These are phyloP conservation scores for Ectropis crepuscularia DNA, from an alignment of 2,888 invertebrate species.

Conservation along the genomic window DNA sequence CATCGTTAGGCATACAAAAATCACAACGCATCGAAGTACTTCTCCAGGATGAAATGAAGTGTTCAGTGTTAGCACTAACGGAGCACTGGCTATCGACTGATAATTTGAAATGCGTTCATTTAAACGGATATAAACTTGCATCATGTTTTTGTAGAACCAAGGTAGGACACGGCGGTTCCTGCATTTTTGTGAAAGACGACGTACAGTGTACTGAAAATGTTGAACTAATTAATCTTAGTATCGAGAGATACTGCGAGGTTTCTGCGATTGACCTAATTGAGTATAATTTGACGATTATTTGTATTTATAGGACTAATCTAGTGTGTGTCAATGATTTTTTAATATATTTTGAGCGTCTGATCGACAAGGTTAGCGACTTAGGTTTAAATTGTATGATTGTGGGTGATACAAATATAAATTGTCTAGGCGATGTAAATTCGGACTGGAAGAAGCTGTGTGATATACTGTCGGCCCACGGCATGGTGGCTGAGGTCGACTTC, in stretches of 20 bases:
- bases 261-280: slow-evolving; percentile 1
- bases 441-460: too few relatives aligned
- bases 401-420: too few relatives aligned
- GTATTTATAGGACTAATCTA: slow-evolving; percentile 5
- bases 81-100: slow-evolving; percentile 2
- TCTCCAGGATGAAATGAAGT: slow-evolving; percentile 3
- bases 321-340: too few relatives aligned
- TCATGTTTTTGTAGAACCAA: too few relatives aligned
- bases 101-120: neutral
- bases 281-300: too few relatives aligned
- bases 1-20: neutral
- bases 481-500: too few relatives aligned
- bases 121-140: neutral
- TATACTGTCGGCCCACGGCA: too few relatives aligned
- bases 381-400: too few relatives aligned
- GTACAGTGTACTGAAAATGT: neutral
- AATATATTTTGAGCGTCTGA: too few relatives aligned
- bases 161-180: slow-evolving; percentile 4
- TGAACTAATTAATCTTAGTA: neutral
- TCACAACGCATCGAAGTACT: neutral
- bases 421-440: too few relatives aligned
- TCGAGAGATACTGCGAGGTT: neutral
- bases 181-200: neutral
- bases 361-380: too few relatives aligned
- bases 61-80: neutral